Conservation (phyloP, 2,113 vertebrate genomes). For the Gymnorhina tibicen region DNA sequence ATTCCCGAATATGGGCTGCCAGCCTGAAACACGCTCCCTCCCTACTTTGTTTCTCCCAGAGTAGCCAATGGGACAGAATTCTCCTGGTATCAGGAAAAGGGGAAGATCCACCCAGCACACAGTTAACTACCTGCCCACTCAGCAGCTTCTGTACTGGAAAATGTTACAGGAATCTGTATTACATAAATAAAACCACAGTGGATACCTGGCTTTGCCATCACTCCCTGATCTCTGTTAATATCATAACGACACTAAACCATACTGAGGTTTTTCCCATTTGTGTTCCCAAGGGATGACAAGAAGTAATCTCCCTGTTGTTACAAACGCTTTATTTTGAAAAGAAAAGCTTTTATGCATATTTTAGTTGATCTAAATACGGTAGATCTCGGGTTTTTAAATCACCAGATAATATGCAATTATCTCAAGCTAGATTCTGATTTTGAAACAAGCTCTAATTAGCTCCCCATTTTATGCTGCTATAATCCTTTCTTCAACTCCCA, state of each 20-base stretch:
- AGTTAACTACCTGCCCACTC: background rate
- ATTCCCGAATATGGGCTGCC: background rate
- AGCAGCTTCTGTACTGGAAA: background rate
- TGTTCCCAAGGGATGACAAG: slow-evolving; percentile 40
- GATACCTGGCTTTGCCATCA: background rate
- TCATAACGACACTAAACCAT: background rate
- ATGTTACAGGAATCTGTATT: background rate
- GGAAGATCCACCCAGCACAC: background rate
- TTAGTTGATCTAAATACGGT: slow-evolving; percentile 60
- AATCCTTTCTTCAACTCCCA: slow-evolving; percentile 60
- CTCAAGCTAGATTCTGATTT: slow-evolving; percentile 44
- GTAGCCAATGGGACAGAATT: background rate
- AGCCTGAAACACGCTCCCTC: background rate
- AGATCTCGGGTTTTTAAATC: slow-evolving; percentile 58
- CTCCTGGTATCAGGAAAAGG: background rate
- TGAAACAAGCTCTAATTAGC: slow-evolving; percentile 61
- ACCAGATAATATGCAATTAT: slow-evolving; percentile 49
- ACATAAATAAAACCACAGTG: background rate
- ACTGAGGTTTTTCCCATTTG: background rate
- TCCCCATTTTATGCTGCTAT: slow-evolving; percentile 55
- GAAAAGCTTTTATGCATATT: slow-evolving; percentile 62
- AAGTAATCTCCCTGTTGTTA: slow-evolving; percentile 57
- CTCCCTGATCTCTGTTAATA: background rate
- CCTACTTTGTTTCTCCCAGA: background rate
- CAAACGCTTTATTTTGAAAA: slow-evolving; percentile 58